phyloP scores from a whole-genome alignment of 2,797 vertebrate species.

The Paramormyrops hopkinsi region DNA sequence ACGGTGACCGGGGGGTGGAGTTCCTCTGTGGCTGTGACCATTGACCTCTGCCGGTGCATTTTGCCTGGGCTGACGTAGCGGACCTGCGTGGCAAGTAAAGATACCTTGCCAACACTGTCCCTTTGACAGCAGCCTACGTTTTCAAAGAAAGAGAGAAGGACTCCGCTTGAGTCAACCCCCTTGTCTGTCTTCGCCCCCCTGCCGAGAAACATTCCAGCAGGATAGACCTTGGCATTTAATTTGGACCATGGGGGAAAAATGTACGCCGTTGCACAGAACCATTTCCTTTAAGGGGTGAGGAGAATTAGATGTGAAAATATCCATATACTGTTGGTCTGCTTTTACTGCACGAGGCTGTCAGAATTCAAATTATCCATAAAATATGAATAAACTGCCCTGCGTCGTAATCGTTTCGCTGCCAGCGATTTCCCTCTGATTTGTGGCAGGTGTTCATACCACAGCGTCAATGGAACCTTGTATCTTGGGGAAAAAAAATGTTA shows the following conservation, averaged over 20 bases:
- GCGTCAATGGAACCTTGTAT: background rate
- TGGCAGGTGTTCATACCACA: background rate
- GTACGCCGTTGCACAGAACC: constrained; percentile 12
- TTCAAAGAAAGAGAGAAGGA: constrained; percentile 33
- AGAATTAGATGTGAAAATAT: constrained; percentile 22
- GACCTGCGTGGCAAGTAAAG: constrained; percentile 29
- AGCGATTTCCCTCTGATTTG: background rate
- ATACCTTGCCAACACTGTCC: background rate
- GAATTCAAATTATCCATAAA: background rate
- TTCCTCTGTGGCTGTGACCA: background rate
- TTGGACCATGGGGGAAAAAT: constrained; percentile 3
- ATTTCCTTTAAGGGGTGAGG: background rate
- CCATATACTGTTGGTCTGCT: background rate
- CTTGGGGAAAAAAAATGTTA: background rate
- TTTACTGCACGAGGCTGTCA: background rate
- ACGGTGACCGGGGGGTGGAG: background rate
- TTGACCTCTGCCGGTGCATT: background rate
- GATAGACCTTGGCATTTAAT: constrained; percentile 22
- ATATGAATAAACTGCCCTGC: background rate
- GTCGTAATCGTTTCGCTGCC: too few relatives aligned
- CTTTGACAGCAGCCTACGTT: background rate
- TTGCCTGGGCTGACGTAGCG: constrained; percentile 46
- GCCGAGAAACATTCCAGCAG: constrained; percentile 35
- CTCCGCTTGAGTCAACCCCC: constrained; percentile 6
- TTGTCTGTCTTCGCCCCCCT: background rate